Base-by-base conservation (phyloP, 37 sponge, comb jelly and placozoan species). In the Geodia barretti region DNA sequence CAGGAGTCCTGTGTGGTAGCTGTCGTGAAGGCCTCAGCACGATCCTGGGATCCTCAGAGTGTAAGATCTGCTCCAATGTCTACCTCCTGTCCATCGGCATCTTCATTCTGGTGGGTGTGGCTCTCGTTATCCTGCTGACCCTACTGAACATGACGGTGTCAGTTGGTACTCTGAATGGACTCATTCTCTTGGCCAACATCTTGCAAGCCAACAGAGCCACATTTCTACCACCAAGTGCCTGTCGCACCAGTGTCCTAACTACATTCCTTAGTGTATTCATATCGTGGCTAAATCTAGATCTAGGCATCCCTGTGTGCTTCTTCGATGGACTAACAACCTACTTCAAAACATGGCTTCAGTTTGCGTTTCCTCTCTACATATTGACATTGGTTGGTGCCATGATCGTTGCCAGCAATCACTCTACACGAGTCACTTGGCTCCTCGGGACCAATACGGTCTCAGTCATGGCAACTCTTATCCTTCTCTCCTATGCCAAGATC, bases 401-500 rank as follows among this genome's bases (percentile, higher is more conserved):
- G 25, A 73, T 73, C 4, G 58, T 73, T 25, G 17, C 30, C 17
- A 28, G 29, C 21, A 23, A 73, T 36, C 29, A 73, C 29, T 73
- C 74, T 4, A 41, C 58, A 28, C n/a, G 21, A 4, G 41, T 36
- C 47, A 32, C 41, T 21, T 61, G 47, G 41, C 47, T 76, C 9
- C 60, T 43, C 28, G 38, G 62, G 37, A 39, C 20, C 29, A 76
- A 60, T 58, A 20, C 77, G 11, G 77, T 76, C 1, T 36, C 59
- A 32, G 77, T 76, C 24, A 32, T 76, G 3, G 30, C 32, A 31
- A 76, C 77, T 41, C 77, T 76, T 20, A 24, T 76, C 1, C 34
- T 54, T 2, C 77, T 76, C 4, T 76, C 77, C 33, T 76, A 76
- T 59, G 42, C 42, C n/a, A 78, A 78, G 62, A 40, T 65, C 23